Evolutionary conservation across 2,113 vertebrate species (phyloP).

Genomic region (Neofelis nebulosa): DNA sequence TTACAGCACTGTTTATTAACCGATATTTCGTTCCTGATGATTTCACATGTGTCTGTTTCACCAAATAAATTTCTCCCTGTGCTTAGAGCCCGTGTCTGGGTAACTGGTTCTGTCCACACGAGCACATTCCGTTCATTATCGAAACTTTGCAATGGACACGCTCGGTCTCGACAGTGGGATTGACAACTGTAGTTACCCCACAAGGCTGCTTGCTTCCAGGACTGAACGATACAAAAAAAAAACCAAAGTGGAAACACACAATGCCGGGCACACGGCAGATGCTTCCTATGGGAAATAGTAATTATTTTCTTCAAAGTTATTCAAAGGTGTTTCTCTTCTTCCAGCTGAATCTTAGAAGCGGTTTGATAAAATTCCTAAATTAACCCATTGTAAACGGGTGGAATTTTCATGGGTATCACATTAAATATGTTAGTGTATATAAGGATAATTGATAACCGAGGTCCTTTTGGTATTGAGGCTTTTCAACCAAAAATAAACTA

Average conservation of each 20-base stretch:
- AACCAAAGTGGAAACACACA: background rate
- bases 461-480: background rate
- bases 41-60: background rate
- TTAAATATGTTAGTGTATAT: background rate
- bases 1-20: background rate
- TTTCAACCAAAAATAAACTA: background rate
- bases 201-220: too few species aligned
- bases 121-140: fast-evolving
- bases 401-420: background rate
- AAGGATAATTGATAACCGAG: background rate
- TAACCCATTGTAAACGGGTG: background rate
- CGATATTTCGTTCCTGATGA: background rate
- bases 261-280: fast-evolving
- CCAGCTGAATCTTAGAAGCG: background rate
- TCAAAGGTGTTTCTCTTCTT: background rate
- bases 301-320: fast-evolving
- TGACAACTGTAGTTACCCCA: fast-evolving
- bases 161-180: fast-evolving
- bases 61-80: too few species aligned
- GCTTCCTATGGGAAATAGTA: fast-evolving
- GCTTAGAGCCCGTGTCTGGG: fast-evolving
- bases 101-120: fast-evolving
- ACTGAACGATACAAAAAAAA: fast-evolving
- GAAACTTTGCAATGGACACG: fast-evolving
- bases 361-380: background rate